A percentile compares a stretch with the other conserved stretches of the same genome.
Conservation (phyloP, 1,140 invertebrate genomes). For the Centruroides vittatus region DNA sequence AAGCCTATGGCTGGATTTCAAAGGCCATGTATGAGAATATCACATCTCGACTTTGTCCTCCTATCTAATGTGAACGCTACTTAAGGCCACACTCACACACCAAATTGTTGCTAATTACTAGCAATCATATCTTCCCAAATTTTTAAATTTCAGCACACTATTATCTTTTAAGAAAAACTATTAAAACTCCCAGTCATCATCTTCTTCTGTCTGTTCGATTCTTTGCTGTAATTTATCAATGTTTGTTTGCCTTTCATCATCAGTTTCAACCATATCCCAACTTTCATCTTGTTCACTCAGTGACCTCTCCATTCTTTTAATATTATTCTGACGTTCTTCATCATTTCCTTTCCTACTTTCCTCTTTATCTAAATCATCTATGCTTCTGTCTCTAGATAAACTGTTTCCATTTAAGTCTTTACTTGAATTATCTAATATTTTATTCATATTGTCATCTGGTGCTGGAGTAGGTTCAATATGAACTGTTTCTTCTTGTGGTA, state of each 20-base stretch:
- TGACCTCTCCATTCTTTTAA: slow-evolving; percentile 18
- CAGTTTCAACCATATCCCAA: slow-evolving; percentile 15
- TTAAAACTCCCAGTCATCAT: no score
- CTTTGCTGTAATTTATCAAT: background rate
- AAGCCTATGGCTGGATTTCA: no score
- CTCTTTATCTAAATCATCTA: slow-evolving; percentile 9
- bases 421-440: slow-evolving; percentile 15
- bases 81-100: no score
- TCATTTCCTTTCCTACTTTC: no score
- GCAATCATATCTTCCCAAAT: no score
- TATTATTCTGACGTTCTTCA: slow-evolving; percentile 13
- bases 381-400: slow-evolving; percentile 8
- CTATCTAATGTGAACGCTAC: no score
- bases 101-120: no score
- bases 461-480: slow-evolving; percentile 72
- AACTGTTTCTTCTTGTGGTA: slow-evolving; percentile 55
- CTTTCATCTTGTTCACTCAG: slow-evolving; percentile 15
- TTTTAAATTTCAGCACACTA: no score
- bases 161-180: no score
- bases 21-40: no score
- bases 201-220: background rate
- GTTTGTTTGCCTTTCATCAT: slow-evolving; percentile 4
- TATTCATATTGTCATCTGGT: slow-evolving; percentile 12
- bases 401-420: slow-evolving; percentile 13
- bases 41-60: no score